Base-by-base conservation (phyloP, 2,113 vertebrate species). In the Epinephelus moara region DNA sequence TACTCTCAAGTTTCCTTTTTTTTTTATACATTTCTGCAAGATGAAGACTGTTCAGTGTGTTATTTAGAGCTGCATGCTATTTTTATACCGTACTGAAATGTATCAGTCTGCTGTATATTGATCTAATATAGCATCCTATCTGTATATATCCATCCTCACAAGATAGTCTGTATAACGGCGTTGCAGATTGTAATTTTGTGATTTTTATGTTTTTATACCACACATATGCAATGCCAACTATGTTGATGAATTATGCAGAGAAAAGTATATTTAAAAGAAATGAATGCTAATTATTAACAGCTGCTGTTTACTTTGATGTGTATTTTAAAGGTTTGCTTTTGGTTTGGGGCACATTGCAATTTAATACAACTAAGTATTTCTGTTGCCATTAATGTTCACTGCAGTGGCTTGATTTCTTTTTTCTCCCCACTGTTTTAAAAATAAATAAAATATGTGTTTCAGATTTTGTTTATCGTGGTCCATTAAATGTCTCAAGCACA, bases 151-250 rank as follows among this genome's bases (percentile, higher is more conserved):
- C 57, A 82, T 78, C 61, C 70, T 61, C 21, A 45, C 66, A 63
- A 66, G 15, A 25, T 49, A 60, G 70, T 76, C 72, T 83, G 53
- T 77, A 70, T 72, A 33, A 86, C 17, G 42, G 73, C n/a, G 18
- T 80, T 87, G 72, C 87, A 88, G 69, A 77, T 63, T 82, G 74
- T 84, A 77, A 75, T 88, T 74, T 84, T 77, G 82, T 84, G 75
- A 88, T 84, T 93, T 88, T 90, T 81, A 89, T 88, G 86, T 90
- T 91, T 94, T 93, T 87, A 91, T 93, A 92, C 85, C 56, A 77
- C 79, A 69, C 66, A 70, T 88, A 93, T 88, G 86, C 85, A 91
- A 91, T 82, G 82, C 80, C 81, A 78, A 77, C 55, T 75, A 47
- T 76, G 53, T 67, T 47, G 63, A 86, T 42, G 71, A 69, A 18